A percentile compares a stretch with the other conserved stretches of the same genome.
Evolutionary conservation across 2,888 invertebrate species (phyloP).

Genomic region (Junonia oenone): DNA sequence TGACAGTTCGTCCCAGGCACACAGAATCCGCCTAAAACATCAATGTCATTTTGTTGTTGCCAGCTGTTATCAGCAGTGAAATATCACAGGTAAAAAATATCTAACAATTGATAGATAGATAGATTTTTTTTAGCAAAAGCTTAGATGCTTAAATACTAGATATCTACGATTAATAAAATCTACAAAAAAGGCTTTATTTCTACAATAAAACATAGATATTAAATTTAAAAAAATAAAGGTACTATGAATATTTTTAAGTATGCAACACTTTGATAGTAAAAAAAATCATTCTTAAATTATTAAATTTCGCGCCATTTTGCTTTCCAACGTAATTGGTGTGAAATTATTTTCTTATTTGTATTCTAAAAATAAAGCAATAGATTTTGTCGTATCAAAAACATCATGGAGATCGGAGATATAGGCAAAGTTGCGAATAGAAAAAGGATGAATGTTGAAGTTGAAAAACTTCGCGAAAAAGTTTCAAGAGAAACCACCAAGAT

Average conservation of each 20-base stretch:
- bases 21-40: not conserved
- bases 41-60: not conserved
- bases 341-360: not conserved
- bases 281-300: not conserved
- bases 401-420: slow-evolving; percentile 53
- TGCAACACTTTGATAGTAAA: not conserved
- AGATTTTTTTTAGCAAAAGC: too few species aligned
- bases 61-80: not conserved
- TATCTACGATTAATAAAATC: too few species aligned
- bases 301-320: not conserved
- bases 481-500: slow-evolving; percentile 56
- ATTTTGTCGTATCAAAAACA: not conserved
- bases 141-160: too few species aligned
- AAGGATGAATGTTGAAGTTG: slow-evolving; percentile 50
- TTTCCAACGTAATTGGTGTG: not conserved
- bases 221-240: not conserved
- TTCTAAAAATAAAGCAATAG: not conserved
- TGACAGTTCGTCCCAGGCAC: not conserved
- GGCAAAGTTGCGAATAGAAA: slow-evolving; percentile 51
- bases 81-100: not conserved
- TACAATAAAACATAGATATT: not conserved
- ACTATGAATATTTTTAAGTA: not conserved
- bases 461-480: slow-evolving; percentile 56
- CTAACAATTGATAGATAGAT: too few species aligned
- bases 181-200: too few species aligned